Evolutionary conservation across 2,797 vertebrate species (phyloP).

Genomic region (Gymnodraco acuticeps): DNA sequence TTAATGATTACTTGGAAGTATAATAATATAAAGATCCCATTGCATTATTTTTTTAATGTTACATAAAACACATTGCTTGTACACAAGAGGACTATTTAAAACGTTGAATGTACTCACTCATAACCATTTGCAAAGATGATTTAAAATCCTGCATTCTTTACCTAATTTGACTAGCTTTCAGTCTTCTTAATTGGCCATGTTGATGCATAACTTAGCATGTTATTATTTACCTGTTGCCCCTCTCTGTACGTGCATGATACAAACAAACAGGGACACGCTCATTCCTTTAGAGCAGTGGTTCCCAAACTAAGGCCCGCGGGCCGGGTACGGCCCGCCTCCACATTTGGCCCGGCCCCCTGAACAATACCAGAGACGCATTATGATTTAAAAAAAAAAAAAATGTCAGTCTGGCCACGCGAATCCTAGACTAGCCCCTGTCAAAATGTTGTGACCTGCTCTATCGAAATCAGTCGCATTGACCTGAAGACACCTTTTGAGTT

Average conservation of each 20-base stretch:
- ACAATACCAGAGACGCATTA: no score
- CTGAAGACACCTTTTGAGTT: no score
- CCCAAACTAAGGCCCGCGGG: no score
- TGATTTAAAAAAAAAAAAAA: no score
- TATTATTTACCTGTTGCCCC: not conserved
- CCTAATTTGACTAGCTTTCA: not conserved
- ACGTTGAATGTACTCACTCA: not conserved
- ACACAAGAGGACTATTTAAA: not conserved
- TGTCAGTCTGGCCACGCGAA: no score
- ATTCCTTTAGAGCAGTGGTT: not conserved
- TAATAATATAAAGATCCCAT: not conserved
- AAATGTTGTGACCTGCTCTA: no score
- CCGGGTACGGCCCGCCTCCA: no score
- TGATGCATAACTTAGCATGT: not conserved
- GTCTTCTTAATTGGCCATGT: not conserved
- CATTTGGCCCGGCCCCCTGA: no score
- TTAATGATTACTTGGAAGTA: not conserved
- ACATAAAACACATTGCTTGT: not conserved
- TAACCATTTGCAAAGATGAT: no score
- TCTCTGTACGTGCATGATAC: not conserved
- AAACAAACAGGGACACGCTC: not conserved
- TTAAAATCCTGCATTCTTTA: not conserved
- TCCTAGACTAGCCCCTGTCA: no score
- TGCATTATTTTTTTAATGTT: no score
- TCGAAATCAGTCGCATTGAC: no score